Base-by-base conservation (phyloP, 2,888 invertebrate genomes). In the Drosophila pullipes region DNA sequence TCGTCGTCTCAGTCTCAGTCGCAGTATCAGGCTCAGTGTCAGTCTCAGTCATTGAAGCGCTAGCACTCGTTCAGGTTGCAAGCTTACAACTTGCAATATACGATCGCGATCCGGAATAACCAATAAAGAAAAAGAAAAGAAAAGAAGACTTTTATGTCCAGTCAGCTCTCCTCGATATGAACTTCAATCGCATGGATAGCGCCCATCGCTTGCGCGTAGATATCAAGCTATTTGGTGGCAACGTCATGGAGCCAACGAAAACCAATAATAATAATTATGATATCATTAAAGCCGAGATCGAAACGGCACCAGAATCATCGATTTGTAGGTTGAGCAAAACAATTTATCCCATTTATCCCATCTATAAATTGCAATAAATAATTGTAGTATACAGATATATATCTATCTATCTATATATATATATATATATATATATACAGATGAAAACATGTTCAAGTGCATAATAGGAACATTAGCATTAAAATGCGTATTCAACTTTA, bases 161-260 rank as follows among this genome's bases (percentile, higher is more conserved):
- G 16, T 47, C 25, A 47, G 47, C 47, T 47, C 16, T 47, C 2
- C 47, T 7, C 16, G 22, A 49, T 50, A 91, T 91, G 91, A 84
- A 91, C 79, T 91, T 91, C 35, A 87, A 91, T 85, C 87, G 89
- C 54, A 81, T 83, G 81, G 87, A 91, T 35, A 91, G 82, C 35
- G 73, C 81, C 31, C 82, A 85, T 58, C 85, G 91, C 31, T 57
- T 90, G 13, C 58, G 69, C 28, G 81, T 80, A 22, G 91, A 91
- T 63, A 64, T 70, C 2, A 77, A 78, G 44, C 79, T 90, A 6
- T 90, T 84, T 65, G 90, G 89, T 4, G 61, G 58, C 28, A 54
- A 63, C 55, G 49, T 82, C 39, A 68, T 74, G 67, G 66, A 80
- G 13, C 25, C 47, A 16, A 22, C 28, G 10, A 39, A 47, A 37